Evolutionary conservation across 2,113 vertebrate genomes (phyloP).

Genomic region (Peromyscus polionotus): DNA sequence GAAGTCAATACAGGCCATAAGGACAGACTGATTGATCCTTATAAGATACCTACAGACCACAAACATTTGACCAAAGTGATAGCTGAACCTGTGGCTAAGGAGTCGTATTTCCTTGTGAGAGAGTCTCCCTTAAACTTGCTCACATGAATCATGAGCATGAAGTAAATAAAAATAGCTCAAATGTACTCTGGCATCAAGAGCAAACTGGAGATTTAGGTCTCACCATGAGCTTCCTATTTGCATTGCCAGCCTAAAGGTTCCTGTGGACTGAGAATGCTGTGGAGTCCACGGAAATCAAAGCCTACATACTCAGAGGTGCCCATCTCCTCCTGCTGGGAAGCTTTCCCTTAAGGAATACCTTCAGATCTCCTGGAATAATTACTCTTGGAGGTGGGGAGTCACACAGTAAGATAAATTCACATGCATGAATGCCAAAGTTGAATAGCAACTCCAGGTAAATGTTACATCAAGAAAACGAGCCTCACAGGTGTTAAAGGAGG

Average conservation of each 20-base stretch:
- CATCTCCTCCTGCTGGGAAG: not conserved
- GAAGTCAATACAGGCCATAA: not conserved
- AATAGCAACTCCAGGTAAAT: not conserved
- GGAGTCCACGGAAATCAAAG: accelerated
- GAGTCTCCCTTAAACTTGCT: not conserved
- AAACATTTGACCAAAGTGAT: not conserved
- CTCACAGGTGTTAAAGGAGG: not conserved
- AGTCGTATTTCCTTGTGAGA: not conserved
- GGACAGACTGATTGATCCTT: not conserved
- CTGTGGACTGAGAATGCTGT: not conserved
- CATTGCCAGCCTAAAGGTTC: not conserved
- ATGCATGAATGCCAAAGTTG: not conserved
- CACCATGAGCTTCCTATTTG: accelerated
- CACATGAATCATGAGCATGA: not conserved
- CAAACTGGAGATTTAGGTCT: accelerated
- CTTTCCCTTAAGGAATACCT: not conserved
- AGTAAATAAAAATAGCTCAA: not conserved
- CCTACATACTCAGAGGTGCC: accelerated
- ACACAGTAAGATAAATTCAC: not conserved
- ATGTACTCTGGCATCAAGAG: not conserved
- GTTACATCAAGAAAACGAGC: not conserved
- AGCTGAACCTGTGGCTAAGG: not conserved
- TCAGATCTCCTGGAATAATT: not conserved
- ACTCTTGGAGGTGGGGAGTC: too few relatives aligned
- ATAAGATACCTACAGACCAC: not conserved